Conservation (phyloP, 2,113 vertebrate genomes). For the Pteruthius melanotis region DNA sequence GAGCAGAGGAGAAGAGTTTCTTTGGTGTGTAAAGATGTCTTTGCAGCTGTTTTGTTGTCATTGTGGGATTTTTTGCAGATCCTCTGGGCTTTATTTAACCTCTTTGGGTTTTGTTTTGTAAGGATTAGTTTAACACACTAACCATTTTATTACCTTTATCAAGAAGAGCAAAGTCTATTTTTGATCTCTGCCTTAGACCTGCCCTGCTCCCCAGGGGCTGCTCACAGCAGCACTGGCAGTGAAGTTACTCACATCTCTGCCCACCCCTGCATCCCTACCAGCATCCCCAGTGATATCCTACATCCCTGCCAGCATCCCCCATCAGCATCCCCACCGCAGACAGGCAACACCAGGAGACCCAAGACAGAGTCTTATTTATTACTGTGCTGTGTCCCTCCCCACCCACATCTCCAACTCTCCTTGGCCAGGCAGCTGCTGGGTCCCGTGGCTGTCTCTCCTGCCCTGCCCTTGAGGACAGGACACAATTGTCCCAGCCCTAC, state of each 20-base stretch:
- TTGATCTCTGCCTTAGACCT: slow-evolving; percentile 5
- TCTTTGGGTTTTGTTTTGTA: slow-evolving; percentile 45
- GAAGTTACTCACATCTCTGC: background rate
- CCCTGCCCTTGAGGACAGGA: background rate
- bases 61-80: background rate
- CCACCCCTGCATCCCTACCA: background rate
- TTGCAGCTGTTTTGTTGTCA: slow-evolving; percentile 53
- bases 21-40: background rate
- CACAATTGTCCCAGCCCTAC: background rate
- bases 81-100: slow-evolving; percentile 17
- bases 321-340: rapidly evolving
- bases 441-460: background rate
- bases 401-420: background rate
- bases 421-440: rapidly evolving
- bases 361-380: background rate
- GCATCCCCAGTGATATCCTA: background rate
- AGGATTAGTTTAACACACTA: slow-evolving; percentile 65
- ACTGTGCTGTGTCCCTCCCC: rapidly evolving
- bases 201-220: background rate
- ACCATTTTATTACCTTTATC: slow-evolving; percentile 66
- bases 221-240: background rate
- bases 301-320: background rate
- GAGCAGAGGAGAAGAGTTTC: background rate
- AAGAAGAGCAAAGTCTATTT: slow-evolving; percentile 59
- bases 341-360: background rate